Percentiles rank a stretch among this genome's conserved stretches.
phyloP scores from a whole-genome alignment of 2,888 invertebrate genomes.

The Cosmorhoe ocellata region DNA sequence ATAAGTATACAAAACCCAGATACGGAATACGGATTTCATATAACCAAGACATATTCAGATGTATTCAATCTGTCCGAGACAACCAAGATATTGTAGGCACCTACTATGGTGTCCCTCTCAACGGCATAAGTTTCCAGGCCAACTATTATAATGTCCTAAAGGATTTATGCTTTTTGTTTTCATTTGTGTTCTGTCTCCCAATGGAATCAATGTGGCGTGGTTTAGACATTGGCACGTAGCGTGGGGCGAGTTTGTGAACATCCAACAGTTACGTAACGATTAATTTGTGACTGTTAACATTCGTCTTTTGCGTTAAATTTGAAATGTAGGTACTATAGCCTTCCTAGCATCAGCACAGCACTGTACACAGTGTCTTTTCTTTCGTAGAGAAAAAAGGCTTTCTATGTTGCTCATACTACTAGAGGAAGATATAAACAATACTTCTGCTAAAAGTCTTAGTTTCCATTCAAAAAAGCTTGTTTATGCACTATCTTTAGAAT shows the following conservation, averaged over 20 bases:
- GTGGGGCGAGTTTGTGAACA: background rate
- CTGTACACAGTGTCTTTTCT: no score
- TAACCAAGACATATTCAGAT: slow-evolving; percentile 42
- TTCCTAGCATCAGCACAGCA: no score
- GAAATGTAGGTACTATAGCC: no score
- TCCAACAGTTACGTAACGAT: background rate
- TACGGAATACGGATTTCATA: slow-evolving; percentile 2
- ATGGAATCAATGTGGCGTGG: slow-evolving; percentile 22
- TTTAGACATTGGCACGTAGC: slow-evolving; percentile 10
- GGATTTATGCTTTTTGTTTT: slow-evolving; percentile 36
- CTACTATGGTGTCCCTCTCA: slow-evolving; percentile 46
- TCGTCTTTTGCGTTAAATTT: no score
- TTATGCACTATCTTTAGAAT: no score
- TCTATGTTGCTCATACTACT: no score
- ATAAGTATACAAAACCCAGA: background rate
- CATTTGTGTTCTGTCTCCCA: slow-evolving; percentile 28
- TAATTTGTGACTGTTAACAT: background rate
- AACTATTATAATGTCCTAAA: slow-evolving; percentile 35
- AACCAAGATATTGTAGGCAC: slow-evolving; percentile 69
- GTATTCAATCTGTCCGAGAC: slow-evolving; percentile 75
- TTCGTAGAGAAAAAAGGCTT: no score
- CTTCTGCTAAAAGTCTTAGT: no score
- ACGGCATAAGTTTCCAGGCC: slow-evolving; percentile 36
- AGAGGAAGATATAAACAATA: no score
- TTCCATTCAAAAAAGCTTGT: no score